phyloP scores from a whole-genome alignment of 2,797 vertebrate species.

The Sebastes oblongus region DNA sequence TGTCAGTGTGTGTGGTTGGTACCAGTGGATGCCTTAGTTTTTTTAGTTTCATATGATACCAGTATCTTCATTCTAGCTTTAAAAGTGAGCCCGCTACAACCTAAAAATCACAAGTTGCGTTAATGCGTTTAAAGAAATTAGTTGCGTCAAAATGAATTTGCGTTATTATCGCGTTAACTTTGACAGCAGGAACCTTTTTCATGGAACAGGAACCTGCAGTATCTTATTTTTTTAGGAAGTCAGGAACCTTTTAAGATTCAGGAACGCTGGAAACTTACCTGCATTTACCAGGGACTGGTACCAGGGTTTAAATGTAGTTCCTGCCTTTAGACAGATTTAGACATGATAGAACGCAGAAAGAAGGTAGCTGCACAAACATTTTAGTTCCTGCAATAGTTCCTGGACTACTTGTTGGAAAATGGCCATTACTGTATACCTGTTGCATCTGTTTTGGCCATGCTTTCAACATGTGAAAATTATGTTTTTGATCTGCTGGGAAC shows the following conservation, averaged over 20 bases:
- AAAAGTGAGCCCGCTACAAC: too few relatives aligned
- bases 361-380: rapidly evolving
- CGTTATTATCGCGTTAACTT: too few relatives aligned
- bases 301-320: not conserved
- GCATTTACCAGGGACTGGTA: too few relatives aligned
- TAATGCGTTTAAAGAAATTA: too few relatives aligned
- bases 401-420: not conserved
- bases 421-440: not conserved
- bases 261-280: not conserved
- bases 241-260: not conserved
- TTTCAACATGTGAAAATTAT: not conserved
- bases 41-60: too few relatives aligned
- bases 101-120: too few relatives aligned
- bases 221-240: too few relatives aligned
- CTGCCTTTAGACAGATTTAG: not conserved
- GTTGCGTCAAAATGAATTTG: too few relatives aligned
- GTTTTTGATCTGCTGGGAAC: not conserved
- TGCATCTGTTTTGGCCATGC: not conserved
- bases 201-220: not conserved
- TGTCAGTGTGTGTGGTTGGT: too few relatives aligned
- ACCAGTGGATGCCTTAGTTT: too few relatives aligned
- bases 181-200: not conserved
- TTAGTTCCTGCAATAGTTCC: not conserved
- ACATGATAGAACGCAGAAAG: not conserved
- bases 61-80: too few relatives aligned